phyloP scores from a whole-genome alignment of 37 sponge, comb jelly and placozoan species.

The Geodia barretti region DNA sequence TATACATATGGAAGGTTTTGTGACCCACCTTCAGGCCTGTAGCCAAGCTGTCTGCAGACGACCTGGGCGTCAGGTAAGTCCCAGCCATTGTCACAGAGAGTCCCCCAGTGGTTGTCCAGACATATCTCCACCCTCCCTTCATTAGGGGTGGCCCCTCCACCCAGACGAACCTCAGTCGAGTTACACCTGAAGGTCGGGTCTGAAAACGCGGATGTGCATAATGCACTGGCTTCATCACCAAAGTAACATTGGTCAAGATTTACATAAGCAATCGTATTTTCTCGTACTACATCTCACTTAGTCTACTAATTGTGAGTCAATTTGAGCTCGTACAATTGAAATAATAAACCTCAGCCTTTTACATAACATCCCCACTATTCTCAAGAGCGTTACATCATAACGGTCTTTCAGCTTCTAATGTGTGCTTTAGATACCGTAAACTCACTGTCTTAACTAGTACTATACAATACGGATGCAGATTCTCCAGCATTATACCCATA shows the following conservation, averaged over 20 bases:
- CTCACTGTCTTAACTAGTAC: neutral
- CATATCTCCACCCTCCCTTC: constrained; percentile 28
- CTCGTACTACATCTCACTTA: too few relatives aligned
- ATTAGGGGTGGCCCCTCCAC: constrained; percentile 8
- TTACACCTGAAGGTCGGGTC: neutral
- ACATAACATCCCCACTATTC: too few relatives aligned
- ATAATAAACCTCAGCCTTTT: too few relatives aligned
- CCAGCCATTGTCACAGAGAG: constrained; percentile 29
- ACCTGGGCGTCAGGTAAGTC: constrained; percentile 7
- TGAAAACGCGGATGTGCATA: neutral
- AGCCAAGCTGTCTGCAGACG: constrained; percentile 37
- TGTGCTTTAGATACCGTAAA: neutral
- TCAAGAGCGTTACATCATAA: too few relatives aligned
- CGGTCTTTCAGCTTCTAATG: too few relatives aligned
- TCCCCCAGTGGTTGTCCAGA: constrained; percentile 25
- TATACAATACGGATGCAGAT: neutral
- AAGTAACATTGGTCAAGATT: neutral
- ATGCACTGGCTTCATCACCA: neutral
- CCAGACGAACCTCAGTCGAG: constrained; percentile 7
- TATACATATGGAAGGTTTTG: too few relatives aligned
- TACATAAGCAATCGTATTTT: neutral
- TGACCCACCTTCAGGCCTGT: neutral
- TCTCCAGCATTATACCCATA: neutral
- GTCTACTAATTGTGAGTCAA: too few relatives aligned
- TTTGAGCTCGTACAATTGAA: too few relatives aligned